phyloP scores from a whole-genome alignment of 2,888 invertebrate genomes.

The Eurois occulta region DNA sequence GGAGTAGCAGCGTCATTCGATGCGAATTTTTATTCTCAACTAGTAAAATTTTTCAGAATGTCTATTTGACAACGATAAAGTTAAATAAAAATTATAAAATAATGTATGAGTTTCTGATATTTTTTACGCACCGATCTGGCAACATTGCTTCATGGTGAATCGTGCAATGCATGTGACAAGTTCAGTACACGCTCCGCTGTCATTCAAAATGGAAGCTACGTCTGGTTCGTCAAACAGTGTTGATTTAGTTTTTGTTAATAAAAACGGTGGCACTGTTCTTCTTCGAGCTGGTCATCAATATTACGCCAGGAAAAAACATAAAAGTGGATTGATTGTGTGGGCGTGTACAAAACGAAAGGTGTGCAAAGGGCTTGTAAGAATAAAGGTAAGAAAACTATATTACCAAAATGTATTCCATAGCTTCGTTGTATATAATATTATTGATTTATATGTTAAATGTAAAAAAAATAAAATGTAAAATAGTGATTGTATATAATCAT shows the following conservation, averaged over 20 bases:
- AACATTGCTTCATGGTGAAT: too few species aligned
- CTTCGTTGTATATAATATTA: constrained; percentile 31
- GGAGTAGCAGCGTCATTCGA: too few species aligned
- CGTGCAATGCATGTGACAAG: too few species aligned
- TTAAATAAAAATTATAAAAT: too few species aligned
- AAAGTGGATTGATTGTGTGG: constrained; percentile 36
- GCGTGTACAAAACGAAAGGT: constrained; percentile 34
- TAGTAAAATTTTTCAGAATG: too few species aligned
- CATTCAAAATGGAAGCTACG: too few species aligned
- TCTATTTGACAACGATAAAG: too few species aligned
- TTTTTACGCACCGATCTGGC: too few species aligned
- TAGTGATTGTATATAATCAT: constrained; percentile 26
- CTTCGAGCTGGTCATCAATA: constrained; percentile 32
- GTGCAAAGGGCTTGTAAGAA: constrained; percentile 31
- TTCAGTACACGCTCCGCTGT: too few species aligned
- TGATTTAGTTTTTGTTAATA: constrained; percentile 30
- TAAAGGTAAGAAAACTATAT: constrained; percentile 33
- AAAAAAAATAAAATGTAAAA: constrained; percentile 26
- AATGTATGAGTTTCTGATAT: too few species aligned
- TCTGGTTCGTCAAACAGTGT: constrained; percentile 23
- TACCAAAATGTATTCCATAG: constrained; percentile 31
- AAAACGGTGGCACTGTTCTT: constrained; percentile 27
- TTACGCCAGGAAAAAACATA: constrained; percentile 34
- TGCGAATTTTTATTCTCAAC: too few species aligned
- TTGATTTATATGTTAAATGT: constrained; percentile 26